These are phyloP conservation scores for Sterna hirundo DNA, from an alignment of 2,113 vertebrate genomes.

Conservation along the genomic window DNA sequence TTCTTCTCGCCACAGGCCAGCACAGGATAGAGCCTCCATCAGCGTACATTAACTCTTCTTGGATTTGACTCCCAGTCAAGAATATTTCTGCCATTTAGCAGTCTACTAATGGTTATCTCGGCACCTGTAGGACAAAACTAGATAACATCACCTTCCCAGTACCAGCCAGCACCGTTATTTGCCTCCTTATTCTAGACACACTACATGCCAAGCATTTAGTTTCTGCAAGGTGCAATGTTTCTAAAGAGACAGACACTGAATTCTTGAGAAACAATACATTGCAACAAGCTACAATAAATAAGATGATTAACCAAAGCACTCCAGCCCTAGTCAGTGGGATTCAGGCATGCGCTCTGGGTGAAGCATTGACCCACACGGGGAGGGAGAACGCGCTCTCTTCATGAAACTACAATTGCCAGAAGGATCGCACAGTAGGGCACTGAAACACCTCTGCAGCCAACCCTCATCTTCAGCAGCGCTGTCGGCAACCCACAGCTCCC, in stretches of 20 bases:
- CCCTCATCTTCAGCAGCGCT: not conserved
- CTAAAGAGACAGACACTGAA: not conserved
- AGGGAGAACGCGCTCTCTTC: not conserved
- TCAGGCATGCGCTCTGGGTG: not conserved
- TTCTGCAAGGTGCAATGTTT: not conserved
- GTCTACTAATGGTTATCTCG: not conserved
- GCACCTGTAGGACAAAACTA: not conserved
- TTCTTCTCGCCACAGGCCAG: not conserved
- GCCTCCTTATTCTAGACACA: not conserved
- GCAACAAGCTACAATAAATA: not conserved
- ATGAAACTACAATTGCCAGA: not conserved
- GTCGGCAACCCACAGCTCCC: not conserved
- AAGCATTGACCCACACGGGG: not conserved
- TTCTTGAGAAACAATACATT: not conserved
- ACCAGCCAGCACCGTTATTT: not conserved
- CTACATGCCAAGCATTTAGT: not conserved
- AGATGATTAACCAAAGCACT: not conserved
- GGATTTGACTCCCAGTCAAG: not conserved
- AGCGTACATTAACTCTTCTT: not conserved
- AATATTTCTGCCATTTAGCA: not conserved
- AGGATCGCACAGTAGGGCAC: not conserved
- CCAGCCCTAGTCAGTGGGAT: not conserved
- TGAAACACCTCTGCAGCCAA: not conserved
- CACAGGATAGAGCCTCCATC: not conserved
- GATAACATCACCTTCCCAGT: not conserved